Conservation (phyloP, 53 echinoderm and acorn worm genomes). For the Arbacia lixula region DNA sequence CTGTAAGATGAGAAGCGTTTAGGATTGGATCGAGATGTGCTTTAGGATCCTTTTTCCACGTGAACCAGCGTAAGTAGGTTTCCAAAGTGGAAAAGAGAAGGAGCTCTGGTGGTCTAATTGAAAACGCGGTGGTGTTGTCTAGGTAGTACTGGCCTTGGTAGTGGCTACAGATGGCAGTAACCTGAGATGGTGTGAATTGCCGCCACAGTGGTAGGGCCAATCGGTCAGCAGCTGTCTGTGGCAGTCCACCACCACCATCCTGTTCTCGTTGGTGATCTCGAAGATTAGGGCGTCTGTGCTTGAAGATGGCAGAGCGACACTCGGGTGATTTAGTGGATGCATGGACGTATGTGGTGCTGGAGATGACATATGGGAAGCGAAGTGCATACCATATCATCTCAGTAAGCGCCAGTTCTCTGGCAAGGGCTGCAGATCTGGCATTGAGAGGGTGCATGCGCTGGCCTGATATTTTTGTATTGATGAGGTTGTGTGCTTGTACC, state of each 20-base stretch:
- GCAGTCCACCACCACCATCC: conserved; percentile 61
- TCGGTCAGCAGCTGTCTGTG: conserved; percentile 38
- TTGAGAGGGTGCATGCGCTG: conserved; percentile 46
- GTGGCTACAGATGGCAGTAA: conserved; percentile 27
- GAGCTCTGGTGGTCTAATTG: conserved; percentile 55
- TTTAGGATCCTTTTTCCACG: conserved; percentile 32
- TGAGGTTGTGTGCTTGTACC: conserved; percentile 49
- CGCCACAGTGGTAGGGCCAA: conserved; percentile 47
- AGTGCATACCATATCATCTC: conserved; percentile 57
- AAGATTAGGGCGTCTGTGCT: conserved; percentile 10
- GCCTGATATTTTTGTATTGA: conserved; percentile 52
- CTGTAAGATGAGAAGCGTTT: conserved; percentile 15
- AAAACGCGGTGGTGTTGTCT: conserved; percentile 43
- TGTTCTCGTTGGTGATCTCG: conserved; percentile 11
- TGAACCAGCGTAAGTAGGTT: conserved; percentile 55
- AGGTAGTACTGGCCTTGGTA: conserved; percentile 23
- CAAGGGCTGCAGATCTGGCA: background rate
- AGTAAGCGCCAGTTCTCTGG: conserved; percentile 54
- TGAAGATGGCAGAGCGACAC: conserved; percentile 38
- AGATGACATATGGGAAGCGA: conserved; percentile 43
- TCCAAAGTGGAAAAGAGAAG: conserved; percentile 44
- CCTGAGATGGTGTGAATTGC: conserved; percentile 56
- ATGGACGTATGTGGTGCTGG: conserved; percentile 33
- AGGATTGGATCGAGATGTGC: conserved; percentile 28
- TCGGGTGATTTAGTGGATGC: conserved; percentile 55